A percentile compares a stretch with the other conserved stretches of the same genome.
Conservation (phyloP, 1,140 invertebrate genomes). For the Neodiprion lecontei region DNA sequence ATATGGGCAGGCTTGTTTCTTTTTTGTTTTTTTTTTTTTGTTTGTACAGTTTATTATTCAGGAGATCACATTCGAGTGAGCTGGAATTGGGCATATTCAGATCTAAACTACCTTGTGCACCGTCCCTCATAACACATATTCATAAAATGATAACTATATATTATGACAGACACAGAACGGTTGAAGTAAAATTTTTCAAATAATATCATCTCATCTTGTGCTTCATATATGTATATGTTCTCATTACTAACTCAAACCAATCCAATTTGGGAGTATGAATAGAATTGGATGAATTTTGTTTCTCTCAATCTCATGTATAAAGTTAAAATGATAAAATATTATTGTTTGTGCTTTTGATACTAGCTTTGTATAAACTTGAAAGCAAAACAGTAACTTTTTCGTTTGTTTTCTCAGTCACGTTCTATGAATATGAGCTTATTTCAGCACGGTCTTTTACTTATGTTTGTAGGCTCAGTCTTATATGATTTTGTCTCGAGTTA, state of each 20-base stretch:
- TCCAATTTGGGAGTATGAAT: background rate
- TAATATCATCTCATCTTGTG: background rate
- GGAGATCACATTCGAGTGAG: slow-evolving; percentile 6
- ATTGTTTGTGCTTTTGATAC: no score
- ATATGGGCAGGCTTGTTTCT: slow-evolving; percentile 30
- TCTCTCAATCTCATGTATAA: no score
- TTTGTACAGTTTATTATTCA: background rate
- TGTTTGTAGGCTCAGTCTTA: slow-evolving; percentile 57
- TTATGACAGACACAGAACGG: background rate
- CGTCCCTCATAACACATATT: slow-evolving; percentile 3
- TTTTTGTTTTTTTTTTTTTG: background rate
- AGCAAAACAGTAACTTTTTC: background rate
- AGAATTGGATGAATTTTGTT: background rate
- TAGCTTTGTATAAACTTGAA: no score
- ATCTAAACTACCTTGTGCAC: slow-evolving; percentile 5
- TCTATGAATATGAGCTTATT: background rate
- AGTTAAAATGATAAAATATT: no score
- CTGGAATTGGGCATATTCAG: slow-evolving; percentile 8
- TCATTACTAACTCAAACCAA: background rate
- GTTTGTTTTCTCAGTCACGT: background rate
- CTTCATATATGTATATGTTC: background rate
- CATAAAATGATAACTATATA: background rate
- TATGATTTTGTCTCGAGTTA: slow-evolving; percentile 32
- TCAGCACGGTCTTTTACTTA: slow-evolving; percentile 1
- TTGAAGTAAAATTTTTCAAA: background rate